Evolutionary conservation across 1,140 invertebrate genomes (phyloP).

Genomic region (Lepidurus arcticus): DNA sequence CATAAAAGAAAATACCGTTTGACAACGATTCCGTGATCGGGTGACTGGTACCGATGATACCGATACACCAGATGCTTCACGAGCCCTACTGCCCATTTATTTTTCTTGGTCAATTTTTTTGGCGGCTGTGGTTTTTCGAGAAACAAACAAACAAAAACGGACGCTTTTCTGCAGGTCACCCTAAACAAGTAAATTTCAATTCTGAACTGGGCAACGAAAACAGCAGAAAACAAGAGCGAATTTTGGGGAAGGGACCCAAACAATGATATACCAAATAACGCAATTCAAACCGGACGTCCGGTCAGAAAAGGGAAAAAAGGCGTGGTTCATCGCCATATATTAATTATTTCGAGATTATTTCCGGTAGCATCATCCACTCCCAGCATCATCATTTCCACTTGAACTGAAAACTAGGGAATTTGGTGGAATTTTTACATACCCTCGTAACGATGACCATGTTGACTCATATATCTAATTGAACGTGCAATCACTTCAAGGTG

Average conservation of each 20-base stretch:
- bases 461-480: neutral
- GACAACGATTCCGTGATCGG: neutral
- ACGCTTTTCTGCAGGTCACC: no score
- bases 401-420: neutral
- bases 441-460: slow-evolving; percentile 15
- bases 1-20: neutral
- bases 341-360: neutral
- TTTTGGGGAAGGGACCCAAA: no score
- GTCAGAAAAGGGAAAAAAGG: neutral
- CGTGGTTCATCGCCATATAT: neutral
- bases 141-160: no score
- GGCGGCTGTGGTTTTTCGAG: neutral
- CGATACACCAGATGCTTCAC: neutral
- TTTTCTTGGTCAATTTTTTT: neutral
- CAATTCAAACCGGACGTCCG: neutral
- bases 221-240: no score
- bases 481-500: neutral
- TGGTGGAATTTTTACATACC: neutral
- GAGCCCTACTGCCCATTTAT: neutral
- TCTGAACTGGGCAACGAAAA: no score
- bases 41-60: neutral
- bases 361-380: neutral
- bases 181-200: no score
- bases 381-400: neutral
- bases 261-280: neutral